These are phyloP conservation scores for Eupithecia centaureata DNA, from an alignment of 2,888 invertebrate genomes.

Conservation along the genomic window DNA sequence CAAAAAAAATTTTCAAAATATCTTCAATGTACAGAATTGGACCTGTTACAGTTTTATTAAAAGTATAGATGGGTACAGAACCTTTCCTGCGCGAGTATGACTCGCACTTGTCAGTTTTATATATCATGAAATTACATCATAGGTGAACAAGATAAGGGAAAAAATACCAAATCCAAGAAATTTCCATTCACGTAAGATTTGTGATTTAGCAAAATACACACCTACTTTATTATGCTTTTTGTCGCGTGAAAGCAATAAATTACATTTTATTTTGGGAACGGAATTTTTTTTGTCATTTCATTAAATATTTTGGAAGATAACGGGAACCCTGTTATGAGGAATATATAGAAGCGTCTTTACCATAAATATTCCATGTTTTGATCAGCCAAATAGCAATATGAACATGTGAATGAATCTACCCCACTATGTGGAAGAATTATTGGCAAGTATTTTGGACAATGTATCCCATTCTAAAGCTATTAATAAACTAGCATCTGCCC, in stretches of 20 bases:
- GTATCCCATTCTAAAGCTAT: background rate
- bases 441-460: background rate
- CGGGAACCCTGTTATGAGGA: background rate
- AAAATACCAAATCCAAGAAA: conserved; percentile 30
- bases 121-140: conserved; percentile 25
- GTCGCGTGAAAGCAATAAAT: conserved; percentile 44
- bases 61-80: background rate
- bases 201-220: conserved; percentile 44
- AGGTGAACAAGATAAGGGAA: conserved; percentile 30
- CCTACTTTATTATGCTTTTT: conserved; percentile 43
- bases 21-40: no score
- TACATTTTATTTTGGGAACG: conserved; percentile 38
- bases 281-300: conserved; percentile 39
- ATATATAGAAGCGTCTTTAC: background rate
- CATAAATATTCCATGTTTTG: background rate
- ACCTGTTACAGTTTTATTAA: no score
- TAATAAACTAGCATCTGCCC: no score
- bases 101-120: no score
- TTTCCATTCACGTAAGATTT: conserved; percentile 37
- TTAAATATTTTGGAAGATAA: conserved; percentile 31
- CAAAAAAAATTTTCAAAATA: no score
- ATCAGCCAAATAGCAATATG: background rate
- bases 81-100: no score
- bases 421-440: background rate
- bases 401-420: background rate